Conservation (phyloP, 2,888 invertebrate species). For the Xylophagus ater region DNA sequence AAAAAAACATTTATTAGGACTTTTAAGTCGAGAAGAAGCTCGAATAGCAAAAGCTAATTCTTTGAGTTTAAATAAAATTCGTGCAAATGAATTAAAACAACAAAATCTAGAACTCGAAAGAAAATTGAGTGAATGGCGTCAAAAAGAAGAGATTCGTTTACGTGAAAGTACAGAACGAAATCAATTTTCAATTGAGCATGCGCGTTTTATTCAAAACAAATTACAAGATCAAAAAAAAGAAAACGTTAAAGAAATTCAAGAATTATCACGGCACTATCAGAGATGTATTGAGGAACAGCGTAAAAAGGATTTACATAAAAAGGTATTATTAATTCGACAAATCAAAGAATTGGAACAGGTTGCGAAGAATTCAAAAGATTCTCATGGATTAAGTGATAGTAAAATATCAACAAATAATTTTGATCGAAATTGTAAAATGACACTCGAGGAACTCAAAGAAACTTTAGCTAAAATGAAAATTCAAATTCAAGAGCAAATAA, state of each 20-base stretch:
- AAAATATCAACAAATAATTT: background rate
- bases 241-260: slow-evolving; percentile 7
- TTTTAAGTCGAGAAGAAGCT: slow-evolving; percentile 49
- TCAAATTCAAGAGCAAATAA: slow-evolving; percentile 4
- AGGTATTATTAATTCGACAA: slow-evolving; percentile 13
- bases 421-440: slow-evolving; percentile 7
- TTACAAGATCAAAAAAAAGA: slow-evolving; percentile 2
- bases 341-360: slow-evolving; percentile 14
- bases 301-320: slow-evolving; percentile 12
- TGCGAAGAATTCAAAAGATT: background rate
- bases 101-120: slow-evolving; percentile 42
- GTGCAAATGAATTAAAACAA: slow-evolving; percentile 36
- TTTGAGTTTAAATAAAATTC: slow-evolving; percentile 37
- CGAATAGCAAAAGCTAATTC: slow-evolving; percentile 46
- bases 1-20: slow-evolving; percentile 47
- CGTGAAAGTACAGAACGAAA: slow-evolving; percentile 7
- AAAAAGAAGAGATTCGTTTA: slow-evolving; percentile 30
- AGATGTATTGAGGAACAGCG: slow-evolving; percentile 3
- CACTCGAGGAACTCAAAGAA: slow-evolving; percentile 8
- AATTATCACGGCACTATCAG: slow-evolving; percentile 8
- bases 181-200: slow-evolving; percentile 4
- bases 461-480: slow-evolving; percentile 3
- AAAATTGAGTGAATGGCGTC: slow-evolving; percentile 44
- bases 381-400: background rate
- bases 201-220: slow-evolving; percentile 1